Evolutionary conservation across 2,113 vertebrate species (phyloP), one percentile per base, ranked within the genome.

Genomic region (Lampris megalopsis): DNA sequence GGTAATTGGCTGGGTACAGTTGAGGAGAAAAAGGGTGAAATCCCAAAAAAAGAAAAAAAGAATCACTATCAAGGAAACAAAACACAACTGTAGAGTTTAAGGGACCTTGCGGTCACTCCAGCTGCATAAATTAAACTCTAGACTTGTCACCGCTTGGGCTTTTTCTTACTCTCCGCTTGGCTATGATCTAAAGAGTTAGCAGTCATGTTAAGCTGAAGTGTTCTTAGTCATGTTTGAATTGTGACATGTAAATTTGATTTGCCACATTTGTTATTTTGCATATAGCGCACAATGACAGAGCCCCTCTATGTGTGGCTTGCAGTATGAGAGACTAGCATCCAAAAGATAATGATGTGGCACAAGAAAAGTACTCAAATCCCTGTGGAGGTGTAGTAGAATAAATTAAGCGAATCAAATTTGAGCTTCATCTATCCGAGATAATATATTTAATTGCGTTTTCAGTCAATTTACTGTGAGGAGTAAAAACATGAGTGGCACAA

Each of bases 401-500:
- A 70, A 70, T 60, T 37, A 48, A 60, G 54, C 60, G 60, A 58
- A 70, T 58, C 63, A 72, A 74, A 80, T 81, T 73, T 75, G 56
- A 81, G 83, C 75, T 38, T 72, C 59, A 64, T 38, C 59, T 70
- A 76, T 76, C 62, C 42, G 69, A 75, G 73, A 82, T 69, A 82
- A 77, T 75, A 64, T 41, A 54, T 43, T 70, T 72, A 76, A 86
- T 79, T 77, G 35, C 79, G 80, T 88, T 86, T 80, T 43, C 64
- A 82, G 61, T 77, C 75, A 86, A 81, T 88, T 86, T 82, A 58
- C 73, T 53, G 52, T 6, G 52, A 84, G 61, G 68, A 81, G 70
- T 85, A 80, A 85, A 24, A 74, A 88, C 84, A 85, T 68, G 68
- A 71, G 79, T 84, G 76, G 83, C 81, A 87, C 64, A 84, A 82